These are phyloP conservation scores for Macrotrachela quadricornifera DNA, from an alignment of 1,140 invertebrate genomes.

Conservation along the genomic window DNA sequence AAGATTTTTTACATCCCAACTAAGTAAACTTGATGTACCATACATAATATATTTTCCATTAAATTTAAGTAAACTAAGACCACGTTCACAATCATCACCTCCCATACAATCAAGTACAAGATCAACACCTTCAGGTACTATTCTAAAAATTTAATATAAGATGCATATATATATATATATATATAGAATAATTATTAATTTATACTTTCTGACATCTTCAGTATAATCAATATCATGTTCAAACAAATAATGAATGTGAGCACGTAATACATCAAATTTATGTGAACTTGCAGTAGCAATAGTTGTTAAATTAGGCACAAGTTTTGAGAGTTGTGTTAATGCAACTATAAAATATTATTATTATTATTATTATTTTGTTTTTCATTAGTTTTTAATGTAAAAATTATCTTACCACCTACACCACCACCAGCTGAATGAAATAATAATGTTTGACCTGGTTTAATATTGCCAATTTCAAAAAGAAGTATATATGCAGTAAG, in stretches of 20 bases:
- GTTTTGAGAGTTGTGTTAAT: not conserved
- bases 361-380: no score
- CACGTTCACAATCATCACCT: conserved; percentile 58
- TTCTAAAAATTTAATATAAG: conserved; percentile 27
- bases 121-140: conserved; percentile 55
- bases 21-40: conserved; percentile 44
- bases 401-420: conserved; percentile 36
- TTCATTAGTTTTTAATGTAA: no score
- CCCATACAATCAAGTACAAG: conserved; percentile 65
- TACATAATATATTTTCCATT: conserved; percentile 71
- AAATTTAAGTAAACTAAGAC: conserved; percentile 57
- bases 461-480: conserved; percentile 54
- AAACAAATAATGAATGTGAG: conserved; percentile 46
- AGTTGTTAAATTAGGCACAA: not conserved
- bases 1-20: no score
- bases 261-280: not conserved
- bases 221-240: conserved; percentile 53
- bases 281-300: not conserved
- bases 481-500: conserved; percentile 61
- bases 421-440: conserved; percentile 65
- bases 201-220: conserved; percentile 58
- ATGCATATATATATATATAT: no score
- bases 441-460: conserved; percentile 54
- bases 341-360: not conserved
- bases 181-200: no score